These are phyloP conservation scores for Homarus gammarus DNA, from an alignment of 2,888 invertebrate genomes.

Conservation along the genomic window DNA sequence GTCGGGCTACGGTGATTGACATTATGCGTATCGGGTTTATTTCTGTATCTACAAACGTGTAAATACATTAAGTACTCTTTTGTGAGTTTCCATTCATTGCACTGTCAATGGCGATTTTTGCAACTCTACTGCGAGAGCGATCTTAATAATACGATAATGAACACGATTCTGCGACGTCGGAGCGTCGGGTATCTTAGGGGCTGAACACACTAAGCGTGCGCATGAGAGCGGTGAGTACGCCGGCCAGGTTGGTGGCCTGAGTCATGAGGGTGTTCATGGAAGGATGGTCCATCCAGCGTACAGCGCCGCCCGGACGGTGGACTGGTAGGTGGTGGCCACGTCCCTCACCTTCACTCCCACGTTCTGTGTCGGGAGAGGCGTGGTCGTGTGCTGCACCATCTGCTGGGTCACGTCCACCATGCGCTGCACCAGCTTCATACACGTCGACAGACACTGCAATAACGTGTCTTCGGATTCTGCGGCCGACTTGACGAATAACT, in stretches of 20 bases:
- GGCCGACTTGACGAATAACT: slow-evolving; percentile 89
- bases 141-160: slow-evolving; percentile 10
- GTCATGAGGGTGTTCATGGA: slow-evolving; percentile 85
- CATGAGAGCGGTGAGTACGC: slow-evolving; percentile 89
- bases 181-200: slow-evolving; percentile 58
- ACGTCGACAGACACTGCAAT: slow-evolving; percentile 86
- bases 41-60: slow-evolving; percentile 71
- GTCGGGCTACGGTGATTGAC: slow-evolving; percentile 52
- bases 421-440: slow-evolving; percentile 87
- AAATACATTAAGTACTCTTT: slow-evolving; percentile 56
- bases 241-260: slow-evolving; percentile 89
- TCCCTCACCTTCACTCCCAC: slow-evolving; percentile 89
- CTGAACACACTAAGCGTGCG: slow-evolving; percentile 83
- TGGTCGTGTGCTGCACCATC: slow-evolving; percentile 87
- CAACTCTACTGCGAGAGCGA: too few species aligned
- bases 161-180: background rate
- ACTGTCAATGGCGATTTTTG: background rate
- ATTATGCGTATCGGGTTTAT: slow-evolving; percentile 46
- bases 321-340: slow-evolving; percentile 90
- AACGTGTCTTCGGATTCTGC: slow-evolving; percentile 85
- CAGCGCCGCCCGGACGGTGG: slow-evolving; percentile 83
- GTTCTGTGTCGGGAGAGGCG: slow-evolving; percentile 89
- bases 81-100: slow-evolving; percentile 44
- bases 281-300: slow-evolving; percentile 85
- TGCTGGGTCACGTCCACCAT: slow-evolving; percentile 85